Conservation (phyloP, 2,888 invertebrate genomes). For the Euplagia quadripunctaria region DNA sequence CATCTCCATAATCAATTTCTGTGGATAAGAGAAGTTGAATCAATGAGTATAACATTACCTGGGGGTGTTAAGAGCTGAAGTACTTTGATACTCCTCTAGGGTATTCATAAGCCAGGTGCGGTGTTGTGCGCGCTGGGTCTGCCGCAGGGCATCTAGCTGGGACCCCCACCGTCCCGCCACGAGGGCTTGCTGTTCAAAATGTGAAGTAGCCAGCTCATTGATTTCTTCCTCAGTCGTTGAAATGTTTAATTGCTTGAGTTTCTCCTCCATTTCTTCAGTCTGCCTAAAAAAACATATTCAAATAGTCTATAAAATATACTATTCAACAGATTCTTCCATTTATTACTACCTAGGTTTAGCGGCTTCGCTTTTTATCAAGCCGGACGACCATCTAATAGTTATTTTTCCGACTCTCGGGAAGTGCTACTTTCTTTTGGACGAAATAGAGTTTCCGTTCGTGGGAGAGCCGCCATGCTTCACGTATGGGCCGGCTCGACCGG, state of each 20-base stretch:
- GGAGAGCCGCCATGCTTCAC: too few species aligned
- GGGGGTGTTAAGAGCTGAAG: conserved; percentile 86
- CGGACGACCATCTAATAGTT: too few species aligned
- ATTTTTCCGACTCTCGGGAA: too few species aligned
- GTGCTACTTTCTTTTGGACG: too few species aligned
- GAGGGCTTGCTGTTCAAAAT: conserved; percentile 94
- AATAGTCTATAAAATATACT: not conserved
- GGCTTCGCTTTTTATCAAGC: too few species aligned
- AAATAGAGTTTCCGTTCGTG: too few species aligned
- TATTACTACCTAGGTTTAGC: not conserved
- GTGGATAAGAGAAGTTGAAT: not conserved
- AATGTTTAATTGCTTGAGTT: conserved; percentile 92
- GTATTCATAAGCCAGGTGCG: conserved; percentile 96
- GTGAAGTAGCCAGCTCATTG: conserved; percentile 93
- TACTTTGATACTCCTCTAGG: conserved; percentile 82
- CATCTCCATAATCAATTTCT: not conserved
- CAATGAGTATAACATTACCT: conserved; percentile 71
- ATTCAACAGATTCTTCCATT: not conserved
- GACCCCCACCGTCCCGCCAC: conserved; percentile 95
- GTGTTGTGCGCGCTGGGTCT: conserved; percentile 95
- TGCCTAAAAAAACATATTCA: conserved; percentile 84
- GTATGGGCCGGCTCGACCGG: too few species aligned
- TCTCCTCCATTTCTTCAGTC: conserved; percentile 95
- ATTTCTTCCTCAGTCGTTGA: conserved; percentile 94
- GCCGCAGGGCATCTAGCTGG: conserved; percentile 93